Conservation (phyloP, 2,888 invertebrate species). For the Platycheirus rosarum region DNA sequence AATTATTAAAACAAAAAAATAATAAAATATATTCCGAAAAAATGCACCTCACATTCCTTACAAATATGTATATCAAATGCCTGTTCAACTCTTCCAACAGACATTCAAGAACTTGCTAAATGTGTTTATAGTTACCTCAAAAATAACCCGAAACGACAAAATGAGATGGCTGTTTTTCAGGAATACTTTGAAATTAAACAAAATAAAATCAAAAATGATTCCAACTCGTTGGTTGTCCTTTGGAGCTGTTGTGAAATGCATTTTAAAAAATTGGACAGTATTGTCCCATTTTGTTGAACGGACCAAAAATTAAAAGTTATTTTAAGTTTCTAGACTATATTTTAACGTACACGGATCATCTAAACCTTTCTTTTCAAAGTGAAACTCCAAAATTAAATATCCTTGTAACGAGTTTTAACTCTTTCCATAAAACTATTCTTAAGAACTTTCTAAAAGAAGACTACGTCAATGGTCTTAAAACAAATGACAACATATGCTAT, state of each 20-base stretch:
- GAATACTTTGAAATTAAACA: background rate
- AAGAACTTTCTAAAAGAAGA: conserved; percentile 3
- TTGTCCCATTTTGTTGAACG: background rate
- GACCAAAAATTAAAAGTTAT: background rate
- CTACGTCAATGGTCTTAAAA: background rate
- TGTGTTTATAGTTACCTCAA: too few species aligned
- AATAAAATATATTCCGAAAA: background rate
- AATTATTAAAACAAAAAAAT: background rate
- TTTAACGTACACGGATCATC: too few species aligned
- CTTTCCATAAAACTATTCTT: background rate
- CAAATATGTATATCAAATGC: background rate
- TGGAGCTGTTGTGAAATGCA: background rate
- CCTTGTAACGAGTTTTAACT: background rate
- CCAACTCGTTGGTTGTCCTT: background rate
- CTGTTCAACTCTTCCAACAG: too few species aligned
- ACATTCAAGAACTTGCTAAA: too few species aligned
- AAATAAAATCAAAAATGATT: background rate
- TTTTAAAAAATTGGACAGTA: background rate
- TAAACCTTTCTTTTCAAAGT: background rate
- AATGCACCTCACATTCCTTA: background rate
- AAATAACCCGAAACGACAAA: too few species aligned
- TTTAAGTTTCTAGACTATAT: background rate
- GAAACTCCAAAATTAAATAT: background rate
- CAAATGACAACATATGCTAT: background rate
- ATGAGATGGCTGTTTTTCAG: too few species aligned